phyloP scores from a whole-genome alignment of 2,888 invertebrate genomes.

The Cephus pygmeus region DNA sequence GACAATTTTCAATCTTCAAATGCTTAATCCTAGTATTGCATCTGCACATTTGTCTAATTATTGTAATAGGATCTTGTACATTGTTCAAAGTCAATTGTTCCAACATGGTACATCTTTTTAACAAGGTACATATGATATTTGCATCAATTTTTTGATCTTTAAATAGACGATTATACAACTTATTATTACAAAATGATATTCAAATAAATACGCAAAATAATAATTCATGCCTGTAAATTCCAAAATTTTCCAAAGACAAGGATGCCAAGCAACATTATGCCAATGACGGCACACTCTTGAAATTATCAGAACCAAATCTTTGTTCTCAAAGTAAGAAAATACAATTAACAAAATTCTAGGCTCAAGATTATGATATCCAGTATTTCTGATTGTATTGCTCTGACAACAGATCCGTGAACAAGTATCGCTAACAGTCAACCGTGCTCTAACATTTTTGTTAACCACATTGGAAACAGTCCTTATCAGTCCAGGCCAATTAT shows the following conservation, averaged over 20 bases:
- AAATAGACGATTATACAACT: neutral
- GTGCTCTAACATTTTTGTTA: neutral
- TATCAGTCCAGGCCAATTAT: neutral
- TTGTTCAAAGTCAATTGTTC: conserved; percentile 7
- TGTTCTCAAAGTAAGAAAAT: conserved; percentile 12
- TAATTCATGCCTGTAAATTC: conserved; percentile 15
- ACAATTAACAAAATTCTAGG: conserved; percentile 3
- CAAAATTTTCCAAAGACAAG: conserved; percentile 14
- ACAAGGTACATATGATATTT: neutral
- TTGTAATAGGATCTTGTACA: conserved; percentile 14
- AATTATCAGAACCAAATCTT: conserved; percentile 4
- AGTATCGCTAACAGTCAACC: neutral
- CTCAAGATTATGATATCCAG: conserved; percentile 15
- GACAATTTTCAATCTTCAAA: conserved; percentile 14
- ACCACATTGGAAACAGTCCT: neutral
- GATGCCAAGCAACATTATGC: conserved; percentile 15
- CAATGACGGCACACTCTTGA: conserved; percentile 18
- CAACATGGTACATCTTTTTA: conserved; percentile 10
- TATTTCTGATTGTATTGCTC: neutral
- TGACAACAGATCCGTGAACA: neutral
- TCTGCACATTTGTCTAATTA: conserved; percentile 20
- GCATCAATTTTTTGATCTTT: conserved; percentile 10
- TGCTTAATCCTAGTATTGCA: conserved; percentile 10
- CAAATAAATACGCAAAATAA: neutral
- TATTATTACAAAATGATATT: neutral